Evolutionary conservation across 2,113 vertebrate species (phyloP).

Genomic region (Hyla sarda): DNA sequence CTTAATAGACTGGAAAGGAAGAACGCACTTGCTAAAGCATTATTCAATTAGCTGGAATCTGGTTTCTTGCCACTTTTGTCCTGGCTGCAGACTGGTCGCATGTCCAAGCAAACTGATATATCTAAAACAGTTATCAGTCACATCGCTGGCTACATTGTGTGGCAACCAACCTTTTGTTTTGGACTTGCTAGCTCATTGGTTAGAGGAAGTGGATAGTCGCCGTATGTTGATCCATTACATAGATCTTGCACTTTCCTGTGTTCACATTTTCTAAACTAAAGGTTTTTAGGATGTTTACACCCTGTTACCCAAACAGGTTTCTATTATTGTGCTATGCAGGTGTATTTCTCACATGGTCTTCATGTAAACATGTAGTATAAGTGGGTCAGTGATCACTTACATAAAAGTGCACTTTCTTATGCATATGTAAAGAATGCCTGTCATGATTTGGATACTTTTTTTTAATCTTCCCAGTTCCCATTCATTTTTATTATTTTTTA

Average conservation of each 20-base stretch:
- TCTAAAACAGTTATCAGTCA: slow-evolving; percentile 31
- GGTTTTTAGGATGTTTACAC: slow-evolving; percentile 62
- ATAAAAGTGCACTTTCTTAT: neutral
- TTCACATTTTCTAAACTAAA: slow-evolving; percentile 46
- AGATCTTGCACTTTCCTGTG: slow-evolving; percentile 62
- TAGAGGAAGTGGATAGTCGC: slow-evolving; percentile 38
- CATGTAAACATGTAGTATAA: slow-evolving; percentile 8
- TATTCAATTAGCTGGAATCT: slow-evolving; percentile 23
- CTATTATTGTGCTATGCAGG: slow-evolving; percentile 34
- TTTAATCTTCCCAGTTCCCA: no score
- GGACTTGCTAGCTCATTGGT: slow-evolving; percentile 12
- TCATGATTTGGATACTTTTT: no score
- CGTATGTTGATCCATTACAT: slow-evolving; percentile 8
- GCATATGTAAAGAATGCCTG: neutral
- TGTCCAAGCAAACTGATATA: slow-evolving; percentile 32
- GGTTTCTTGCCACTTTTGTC: slow-evolving; percentile 1
- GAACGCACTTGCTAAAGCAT: slow-evolving; percentile 52
- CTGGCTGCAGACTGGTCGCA: slow-evolving; percentile 20
- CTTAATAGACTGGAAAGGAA: slow-evolving; percentile 52
- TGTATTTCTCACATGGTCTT: slow-evolving; percentile 49
- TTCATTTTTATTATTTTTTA: no score
- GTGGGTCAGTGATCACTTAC: neutral
- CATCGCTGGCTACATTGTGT: slow-evolving; percentile 10
- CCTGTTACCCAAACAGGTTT: slow-evolving; percentile 30
- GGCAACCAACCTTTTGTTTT: slow-evolving; percentile 26